These are phyloP conservation scores for Grammomys surdaster DNA, from an alignment of 2,113 vertebrate genomes.

Conservation along the genomic window DNA sequence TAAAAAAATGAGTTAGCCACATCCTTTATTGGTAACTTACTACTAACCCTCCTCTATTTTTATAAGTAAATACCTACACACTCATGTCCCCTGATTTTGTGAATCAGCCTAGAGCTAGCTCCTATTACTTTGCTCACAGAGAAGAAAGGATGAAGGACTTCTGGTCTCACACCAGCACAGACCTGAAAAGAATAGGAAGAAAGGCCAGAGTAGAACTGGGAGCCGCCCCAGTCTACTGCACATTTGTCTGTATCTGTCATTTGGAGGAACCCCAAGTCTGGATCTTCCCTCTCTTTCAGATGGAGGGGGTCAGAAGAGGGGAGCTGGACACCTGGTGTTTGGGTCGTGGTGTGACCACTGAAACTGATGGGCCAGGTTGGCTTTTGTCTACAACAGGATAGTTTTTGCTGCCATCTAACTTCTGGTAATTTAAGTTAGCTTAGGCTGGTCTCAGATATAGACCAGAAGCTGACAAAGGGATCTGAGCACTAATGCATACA, in stretches of 20 bases:
- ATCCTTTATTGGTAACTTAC: constrained; percentile 38
- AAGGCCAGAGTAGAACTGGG: neutral
- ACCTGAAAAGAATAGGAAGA: neutral
- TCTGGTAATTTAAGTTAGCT: neutral
- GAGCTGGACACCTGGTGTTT: neutral
- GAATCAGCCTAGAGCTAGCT: constrained; percentile 41
- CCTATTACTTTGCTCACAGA: neutral
- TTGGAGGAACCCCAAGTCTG: neutral
- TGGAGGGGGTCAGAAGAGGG: neutral
- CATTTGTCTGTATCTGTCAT: neutral
- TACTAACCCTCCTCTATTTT: constrained; percentile 31
- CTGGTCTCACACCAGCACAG: neutral
- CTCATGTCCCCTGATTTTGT: neutral
- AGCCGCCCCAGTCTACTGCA: neutral
- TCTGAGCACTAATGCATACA: neutral
- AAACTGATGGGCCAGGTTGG: neutral
- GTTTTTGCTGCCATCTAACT: neutral
- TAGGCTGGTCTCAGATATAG: neutral
- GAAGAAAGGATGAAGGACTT: neutral
- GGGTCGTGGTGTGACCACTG: neutral
- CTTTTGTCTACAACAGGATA: neutral
- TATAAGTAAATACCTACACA: neutral
- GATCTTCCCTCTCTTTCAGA: neutral
- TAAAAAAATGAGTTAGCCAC: constrained; percentile 70
- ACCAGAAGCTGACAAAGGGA: neutral